A percentile compares a stretch with the other conserved stretches of the same genome.
Conservation (phyloP, 2,888 invertebrate species). For the Zaprionus lineosus region DNA sequence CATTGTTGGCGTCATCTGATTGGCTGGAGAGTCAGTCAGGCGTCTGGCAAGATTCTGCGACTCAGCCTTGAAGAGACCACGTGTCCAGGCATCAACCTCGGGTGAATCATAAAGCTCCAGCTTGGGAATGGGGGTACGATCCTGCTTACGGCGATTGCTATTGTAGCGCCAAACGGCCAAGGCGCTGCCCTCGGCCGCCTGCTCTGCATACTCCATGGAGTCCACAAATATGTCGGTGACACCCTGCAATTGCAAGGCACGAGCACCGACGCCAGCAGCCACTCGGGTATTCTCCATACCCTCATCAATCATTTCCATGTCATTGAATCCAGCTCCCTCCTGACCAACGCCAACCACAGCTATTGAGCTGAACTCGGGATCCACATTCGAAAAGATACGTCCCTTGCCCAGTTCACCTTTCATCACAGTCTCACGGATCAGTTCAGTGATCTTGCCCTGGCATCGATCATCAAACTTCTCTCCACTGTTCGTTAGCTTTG, state of each 20-base stretch:
- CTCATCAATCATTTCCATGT: constrained; percentile 87
- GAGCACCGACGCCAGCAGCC: constrained; percentile 86
- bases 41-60: constrained; percentile 89
- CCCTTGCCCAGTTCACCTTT: constrained; percentile 78
- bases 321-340: constrained; percentile 85
- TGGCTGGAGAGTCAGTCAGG: constrained; percentile 88
- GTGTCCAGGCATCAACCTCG: constrained; percentile 85
- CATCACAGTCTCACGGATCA: constrained; percentile 82
- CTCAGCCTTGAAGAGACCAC: constrained; percentile 87
- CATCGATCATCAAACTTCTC: constrained; percentile 84
- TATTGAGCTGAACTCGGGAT: constrained; percentile 85
- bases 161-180: constrained; percentile 85
- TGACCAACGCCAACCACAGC: constrained; percentile 88
- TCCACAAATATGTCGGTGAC: constrained; percentile 85
- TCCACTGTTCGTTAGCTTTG: constrained; percentile 83
- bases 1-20: constrained; percentile 89
- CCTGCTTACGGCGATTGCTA: constrained; percentile 84
- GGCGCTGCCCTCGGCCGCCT: constrained; percentile 87
- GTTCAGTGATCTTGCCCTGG: constrained; percentile 83
- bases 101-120: constrained; percentile 84
- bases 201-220: constrained; percentile 86
- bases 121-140: constrained; percentile 83
- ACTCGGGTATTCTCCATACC: constrained; percentile 87
- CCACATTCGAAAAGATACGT: constrained; percentile 85
- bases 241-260: constrained; percentile 83